These are phyloP conservation scores for Fukomys damarensis DNA, from an alignment of 2,113 vertebrate genomes.

Conservation along the genomic window DNA sequence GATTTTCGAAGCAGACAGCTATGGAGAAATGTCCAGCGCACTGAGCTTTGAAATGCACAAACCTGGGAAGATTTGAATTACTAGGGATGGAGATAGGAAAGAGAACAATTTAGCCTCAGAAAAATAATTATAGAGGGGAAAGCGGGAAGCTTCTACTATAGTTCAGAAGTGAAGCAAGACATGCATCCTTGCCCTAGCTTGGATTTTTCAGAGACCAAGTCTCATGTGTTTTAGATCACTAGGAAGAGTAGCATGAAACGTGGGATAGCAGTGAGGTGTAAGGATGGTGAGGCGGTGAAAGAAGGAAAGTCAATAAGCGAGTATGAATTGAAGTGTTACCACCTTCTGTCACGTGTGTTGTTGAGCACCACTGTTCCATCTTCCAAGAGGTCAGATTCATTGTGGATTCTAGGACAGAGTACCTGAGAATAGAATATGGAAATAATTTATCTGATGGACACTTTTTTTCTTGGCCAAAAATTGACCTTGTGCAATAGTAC, in stretches of 20 bases:
- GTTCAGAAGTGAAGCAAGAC: not conserved
- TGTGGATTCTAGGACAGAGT: not conserved
- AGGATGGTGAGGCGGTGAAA: not conserved
- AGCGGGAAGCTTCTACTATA: not conserved
- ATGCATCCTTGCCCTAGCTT: not conserved
- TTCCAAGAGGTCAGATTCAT: not conserved
- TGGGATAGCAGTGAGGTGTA: not conserved
- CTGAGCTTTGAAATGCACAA: not conserved
- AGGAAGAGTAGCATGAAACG: not conserved
- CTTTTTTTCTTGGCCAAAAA: not conserved
- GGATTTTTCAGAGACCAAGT: not conserved
- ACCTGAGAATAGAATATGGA: not conserved
- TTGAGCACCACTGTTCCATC: not conserved
- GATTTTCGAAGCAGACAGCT: not conserved
- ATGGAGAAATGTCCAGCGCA: not conserved
- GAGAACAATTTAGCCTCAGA: not conserved
- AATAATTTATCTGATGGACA: not conserved
- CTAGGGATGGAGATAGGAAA: not conserved
- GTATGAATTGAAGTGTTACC: not conserved
- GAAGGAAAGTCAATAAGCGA: not conserved
- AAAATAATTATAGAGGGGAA: not conserved
- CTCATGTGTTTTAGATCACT: not conserved
- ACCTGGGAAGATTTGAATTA: not conserved
- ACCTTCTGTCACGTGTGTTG: not conserved
- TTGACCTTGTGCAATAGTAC: not conserved